These are phyloP conservation scores for Gryon sp. DNA, from an alignment of 1,140 invertebrate species.

Conservation along the genomic window DNA sequence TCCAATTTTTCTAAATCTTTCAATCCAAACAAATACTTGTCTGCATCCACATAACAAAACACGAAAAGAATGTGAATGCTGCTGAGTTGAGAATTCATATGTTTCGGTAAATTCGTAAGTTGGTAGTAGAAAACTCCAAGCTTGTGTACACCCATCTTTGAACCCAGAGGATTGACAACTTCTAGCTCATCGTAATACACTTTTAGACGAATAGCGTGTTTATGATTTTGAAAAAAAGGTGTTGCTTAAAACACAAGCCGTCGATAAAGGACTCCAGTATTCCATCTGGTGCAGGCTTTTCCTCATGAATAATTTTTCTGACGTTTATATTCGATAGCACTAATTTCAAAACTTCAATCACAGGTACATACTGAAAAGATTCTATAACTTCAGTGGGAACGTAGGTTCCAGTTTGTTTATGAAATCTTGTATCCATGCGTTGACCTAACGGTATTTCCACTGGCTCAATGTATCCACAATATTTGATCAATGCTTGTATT, in stretches of 20 bases:
- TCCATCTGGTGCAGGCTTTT: background rate
- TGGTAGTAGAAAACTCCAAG: slow-evolving; percentile 38
- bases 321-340: slow-evolving; percentile 11
- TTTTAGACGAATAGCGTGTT: slow-evolving; percentile 5
- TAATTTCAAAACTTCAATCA: slow-evolving; percentile 21
- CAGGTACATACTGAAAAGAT: slow-evolving; percentile 39
- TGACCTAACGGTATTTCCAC: background rate
- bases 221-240: slow-evolving; percentile 10
- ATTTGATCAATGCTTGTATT: slow-evolving; percentile 1
- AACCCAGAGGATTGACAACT: slow-evolving; percentile 44
- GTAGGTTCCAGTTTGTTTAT: slow-evolving; percentile 4
- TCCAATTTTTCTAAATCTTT: slow-evolving; percentile 27
- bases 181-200: slow-evolving; percentile 48
- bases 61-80: slow-evolving; percentile 33
- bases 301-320: slow-evolving; percentile 3
- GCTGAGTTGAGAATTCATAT: too few relatives aligned
- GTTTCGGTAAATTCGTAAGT: slow-evolving; percentile 20
- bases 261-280: slow-evolving; percentile 9
- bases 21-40: slow-evolving; percentile 25
- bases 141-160: slow-evolving; percentile 47
- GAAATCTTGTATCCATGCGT: background rate
- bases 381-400: slow-evolving; percentile 13
- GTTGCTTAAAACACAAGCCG: slow-evolving; percentile 1
- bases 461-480: slow-evolving; percentile 4
- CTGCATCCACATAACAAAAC: slow-evolving; percentile 20